These are phyloP conservation scores for Hoplodrina blanda DNA, from an alignment of 2,888 invertebrate genomes.

Conservation along the genomic window DNA sequence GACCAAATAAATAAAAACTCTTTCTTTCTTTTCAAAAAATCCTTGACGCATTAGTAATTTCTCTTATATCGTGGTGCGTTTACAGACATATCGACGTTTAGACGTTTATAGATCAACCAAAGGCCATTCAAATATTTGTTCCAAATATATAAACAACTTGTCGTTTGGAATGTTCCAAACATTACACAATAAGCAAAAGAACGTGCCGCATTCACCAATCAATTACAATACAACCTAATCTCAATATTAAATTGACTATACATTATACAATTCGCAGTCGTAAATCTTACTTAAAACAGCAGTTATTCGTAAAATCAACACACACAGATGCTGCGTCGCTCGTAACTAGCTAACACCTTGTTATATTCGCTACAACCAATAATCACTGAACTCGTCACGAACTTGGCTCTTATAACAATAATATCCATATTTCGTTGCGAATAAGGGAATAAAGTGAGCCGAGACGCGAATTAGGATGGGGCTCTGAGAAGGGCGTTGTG, in stretches of 20 bases:
- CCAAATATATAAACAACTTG: not conserved
- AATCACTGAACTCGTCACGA: constrained; percentile 79
- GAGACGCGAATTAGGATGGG: constrained; percentile 81
- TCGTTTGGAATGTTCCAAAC: not conserved
- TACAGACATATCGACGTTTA: too few relatives aligned
- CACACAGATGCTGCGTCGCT: constrained; percentile 38
- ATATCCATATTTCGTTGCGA: constrained; percentile 88
- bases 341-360: constrained; percentile 61
- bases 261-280: constrained; percentile 13
- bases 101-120: too few relatives aligned
- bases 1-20: too few relatives aligned
- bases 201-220: constrained; percentile 23
- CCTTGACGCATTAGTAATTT: too few relatives aligned
- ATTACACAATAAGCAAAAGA: constrained; percentile 7
- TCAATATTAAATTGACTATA: constrained; percentile 48
- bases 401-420: constrained; percentile 84
- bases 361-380: constrained; percentile 62
- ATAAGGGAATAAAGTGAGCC: constrained; percentile 85
- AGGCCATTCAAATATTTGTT: too few relatives aligned
- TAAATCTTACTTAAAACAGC: constrained; percentile 38
- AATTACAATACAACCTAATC: constrained; percentile 37
- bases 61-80: too few relatives aligned
- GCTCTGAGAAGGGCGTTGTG: constrained; percentile 70
- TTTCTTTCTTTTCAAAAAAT: too few relatives aligned
- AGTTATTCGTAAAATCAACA: constrained; percentile 63